phyloP scores from a whole-genome alignment of 1,140 invertebrate genomes.

The Ruditapes philippinarum region DNA sequence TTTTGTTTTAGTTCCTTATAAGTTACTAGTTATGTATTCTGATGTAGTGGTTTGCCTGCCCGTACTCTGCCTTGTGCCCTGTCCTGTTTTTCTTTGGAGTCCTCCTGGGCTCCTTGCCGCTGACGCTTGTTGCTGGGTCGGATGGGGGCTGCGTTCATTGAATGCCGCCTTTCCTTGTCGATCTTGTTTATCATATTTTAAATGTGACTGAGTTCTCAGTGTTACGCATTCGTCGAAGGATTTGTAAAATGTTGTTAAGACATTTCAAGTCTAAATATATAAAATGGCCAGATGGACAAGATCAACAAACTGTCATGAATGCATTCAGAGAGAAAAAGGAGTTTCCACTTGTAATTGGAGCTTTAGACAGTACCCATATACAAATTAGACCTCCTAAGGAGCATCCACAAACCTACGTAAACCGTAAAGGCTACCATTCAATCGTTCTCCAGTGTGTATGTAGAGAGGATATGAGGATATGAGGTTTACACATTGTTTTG shows the following conservation, averaged over 20 bases:
- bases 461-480: conserved; percentile 70
- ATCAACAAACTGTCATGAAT: conserved; percentile 56
- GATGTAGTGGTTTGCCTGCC: no score
- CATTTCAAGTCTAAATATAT: conserved; percentile 65
- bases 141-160: no score
- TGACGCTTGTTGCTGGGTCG: no score
- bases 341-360: conserved; percentile 69
- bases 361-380: conserved; percentile 71
- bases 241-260: conserved; percentile 59
- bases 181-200: conserved; percentile 65
- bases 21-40: no score
- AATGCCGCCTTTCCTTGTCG: no score
- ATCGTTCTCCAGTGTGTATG: conserved; percentile 78
- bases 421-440: conserved; percentile 81
- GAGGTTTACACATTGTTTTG: conserved; percentile 74
- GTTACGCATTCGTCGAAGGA: conserved; percentile 1
- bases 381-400: conserved; percentile 69
- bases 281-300: conserved; percentile 24
- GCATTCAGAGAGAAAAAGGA: conserved; percentile 14
- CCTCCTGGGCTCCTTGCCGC: no score
- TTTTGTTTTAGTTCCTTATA: no score
- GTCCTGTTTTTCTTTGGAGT: no score
- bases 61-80: no score
- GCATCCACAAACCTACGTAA: conserved; percentile 78
- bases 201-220: conserved; percentile 63